Percentiles rank a stretch among this genome's conserved stretches.
Evolutionary conservation across 2,797 vertebrate species (phyloP).

Genomic region (Atherinosoma microstoma): DNA sequence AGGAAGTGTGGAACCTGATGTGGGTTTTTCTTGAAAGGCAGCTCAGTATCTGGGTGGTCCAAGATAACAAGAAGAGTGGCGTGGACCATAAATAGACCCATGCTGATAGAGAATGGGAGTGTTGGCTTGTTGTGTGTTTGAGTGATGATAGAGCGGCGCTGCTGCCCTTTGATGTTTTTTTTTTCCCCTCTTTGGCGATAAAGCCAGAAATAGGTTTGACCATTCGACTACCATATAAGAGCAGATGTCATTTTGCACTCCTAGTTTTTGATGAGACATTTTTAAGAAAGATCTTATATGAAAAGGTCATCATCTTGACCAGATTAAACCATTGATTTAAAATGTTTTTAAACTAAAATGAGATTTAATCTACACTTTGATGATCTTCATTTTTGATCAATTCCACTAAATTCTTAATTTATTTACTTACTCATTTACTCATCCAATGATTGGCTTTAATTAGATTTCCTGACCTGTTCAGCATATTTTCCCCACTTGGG

Average conservation of each 20-base stretch:
- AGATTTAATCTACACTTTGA: neutral
- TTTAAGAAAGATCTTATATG: neutral
- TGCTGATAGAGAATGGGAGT: conserved; percentile 43
- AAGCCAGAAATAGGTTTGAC: conserved; percentile 53
- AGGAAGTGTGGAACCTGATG: neutral
- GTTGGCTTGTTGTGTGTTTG: conserved; percentile 11
- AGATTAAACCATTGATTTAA: no score
- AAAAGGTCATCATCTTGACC: neutral
- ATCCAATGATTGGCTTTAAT: neutral
- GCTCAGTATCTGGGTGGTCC: conserved; percentile 41
- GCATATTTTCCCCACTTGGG: conserved; percentile 3
- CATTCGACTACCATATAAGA: conserved; percentile 21
- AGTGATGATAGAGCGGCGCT: conserved; percentile 28
- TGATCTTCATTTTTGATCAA: neutral
- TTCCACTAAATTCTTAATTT: neutral
- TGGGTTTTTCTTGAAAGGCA: conserved; percentile 1
- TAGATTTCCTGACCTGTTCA: neutral
- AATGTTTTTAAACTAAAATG: neutral
- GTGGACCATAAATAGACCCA: conserved; percentile 60
- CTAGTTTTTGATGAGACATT: neutral
- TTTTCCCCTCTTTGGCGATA: conserved; percentile 43
- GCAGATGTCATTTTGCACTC: neutral
- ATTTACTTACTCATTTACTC: conserved; percentile 12
- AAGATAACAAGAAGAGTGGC: conserved; percentile 51
- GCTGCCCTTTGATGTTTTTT: conserved; percentile 21